Evolutionary conservation across 2,888 invertebrate species (phyloP), one percentile per base, ranked within the genome.

Genomic region (Tenthredo amoena): DNA sequence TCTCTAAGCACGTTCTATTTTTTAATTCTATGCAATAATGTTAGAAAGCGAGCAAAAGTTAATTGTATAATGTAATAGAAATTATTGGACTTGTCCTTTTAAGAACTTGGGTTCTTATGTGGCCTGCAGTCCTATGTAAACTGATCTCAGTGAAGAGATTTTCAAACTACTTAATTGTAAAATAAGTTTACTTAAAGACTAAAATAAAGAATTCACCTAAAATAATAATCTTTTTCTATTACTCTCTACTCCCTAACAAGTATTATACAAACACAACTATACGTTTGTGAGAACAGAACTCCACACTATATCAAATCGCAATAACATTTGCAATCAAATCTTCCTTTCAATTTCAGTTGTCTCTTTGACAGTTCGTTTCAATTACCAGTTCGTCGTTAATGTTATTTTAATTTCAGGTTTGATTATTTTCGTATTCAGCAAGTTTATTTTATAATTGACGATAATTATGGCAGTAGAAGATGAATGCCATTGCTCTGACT

Each of bases 361-460:
- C 68, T 76, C n/a, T 65, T 87, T 88, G 90, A 90, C 89, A 90
- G 89, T 90, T 88, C 43, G 81, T 87, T 90, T 89, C 86, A 85
- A 74, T 62, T 86, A 86, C 87, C 79, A 50, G 72, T 87, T 86
- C 85, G 84, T 86, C 85, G 81, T 85, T 85, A 26, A 85, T 55
- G 72, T 85, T 85, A 31, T 37, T 87, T 87, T 87, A 58, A 85
- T 87, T 86, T 50, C 86, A 87, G 65, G 86, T 86, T 87, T 85
- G 76, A 83, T 85, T 82, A 9, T 50, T 77, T 87, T 79, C 26
- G 37, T 10, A 47, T 65, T 58, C 47, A 55, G 26, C 85, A 87
- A 86, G 65, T 79, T 85, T 50, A 34, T 86, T 86, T 34, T 12
- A 81, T 47, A 21, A 81, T 43, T 65, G n/a, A 68, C 34, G 21